Evolutionary conservation across 2,113 vertebrate species (phyloP).

Genomic region (Haemorhous mexicanus): DNA sequence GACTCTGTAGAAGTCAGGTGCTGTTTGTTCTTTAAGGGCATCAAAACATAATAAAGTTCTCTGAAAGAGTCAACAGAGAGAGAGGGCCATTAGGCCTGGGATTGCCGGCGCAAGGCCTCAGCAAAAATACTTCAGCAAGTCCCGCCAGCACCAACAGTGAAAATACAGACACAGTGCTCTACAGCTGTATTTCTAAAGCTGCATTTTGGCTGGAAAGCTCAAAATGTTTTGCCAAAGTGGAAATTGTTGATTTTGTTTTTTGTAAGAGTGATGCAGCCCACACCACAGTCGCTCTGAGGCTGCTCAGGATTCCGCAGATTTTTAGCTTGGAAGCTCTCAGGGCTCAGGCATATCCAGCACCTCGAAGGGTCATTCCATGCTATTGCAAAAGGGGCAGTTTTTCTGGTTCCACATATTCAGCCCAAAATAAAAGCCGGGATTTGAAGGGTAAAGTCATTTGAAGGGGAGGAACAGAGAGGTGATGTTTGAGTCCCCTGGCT

Average conservation of each 20-base stretch:
- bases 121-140: neutral
- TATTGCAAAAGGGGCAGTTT: neutral
- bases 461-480: neutral
- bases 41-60: neutral
- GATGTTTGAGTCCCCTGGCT: neutral
- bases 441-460: neutral
- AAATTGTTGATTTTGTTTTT: neutral
- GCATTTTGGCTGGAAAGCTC: neutral
- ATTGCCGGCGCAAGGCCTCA: neutral
- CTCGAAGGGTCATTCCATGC: neutral
- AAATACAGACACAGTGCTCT: neutral
- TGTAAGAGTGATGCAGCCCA: neutral
- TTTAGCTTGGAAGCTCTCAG: neutral
- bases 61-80: neutral
- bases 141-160: neutral
- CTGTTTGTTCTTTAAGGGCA: neutral
- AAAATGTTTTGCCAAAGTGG: neutral
- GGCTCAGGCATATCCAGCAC: neutral
- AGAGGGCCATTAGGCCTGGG: neutral
- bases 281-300: neutral
- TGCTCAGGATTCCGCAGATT: neutral
- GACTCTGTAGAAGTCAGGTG: neutral
- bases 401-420: neutral
- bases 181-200: neutral
- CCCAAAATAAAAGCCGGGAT: neutral